Conservation (phyloP, 2,113 vertebrate genomes). For the Archocentrus centrarchus region DNA sequence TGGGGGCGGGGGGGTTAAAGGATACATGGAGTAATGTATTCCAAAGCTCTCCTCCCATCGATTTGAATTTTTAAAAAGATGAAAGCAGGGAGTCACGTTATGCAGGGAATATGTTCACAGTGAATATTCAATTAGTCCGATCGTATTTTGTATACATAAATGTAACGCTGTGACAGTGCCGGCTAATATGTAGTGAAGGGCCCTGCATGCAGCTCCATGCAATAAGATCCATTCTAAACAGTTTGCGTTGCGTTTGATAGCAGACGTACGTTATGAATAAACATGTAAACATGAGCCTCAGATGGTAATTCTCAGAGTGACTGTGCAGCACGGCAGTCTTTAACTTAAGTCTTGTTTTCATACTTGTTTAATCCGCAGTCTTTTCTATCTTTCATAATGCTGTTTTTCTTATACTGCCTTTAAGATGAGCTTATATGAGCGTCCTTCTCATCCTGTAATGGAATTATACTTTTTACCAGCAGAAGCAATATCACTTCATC, state of each 20-base stretch:
- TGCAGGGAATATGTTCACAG: slow-evolving; percentile 78
- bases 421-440: background rate
- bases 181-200: slow-evolving; percentile 69
- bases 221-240: slow-evolving; percentile 29
- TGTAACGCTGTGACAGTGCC: slow-evolving; percentile 17
- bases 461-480: background rate
- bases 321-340: background rate
- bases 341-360: background rate
- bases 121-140: slow-evolving; percentile 75
- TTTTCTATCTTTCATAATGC: background rate
- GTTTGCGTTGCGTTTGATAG: slow-evolving; percentile 42
- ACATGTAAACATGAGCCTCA: slow-evolving; percentile 51
- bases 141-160: slow-evolving; percentile 61
- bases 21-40: slow-evolving; percentile 76
- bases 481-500: background rate
- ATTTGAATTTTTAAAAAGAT: slow-evolving; percentile 78
- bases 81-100: slow-evolving; percentile 61
- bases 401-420: background rate
- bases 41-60: slow-evolving; percentile 66
- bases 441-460: background rate
- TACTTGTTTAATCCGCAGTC: background rate
- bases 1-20: slow-evolving; percentile 38
- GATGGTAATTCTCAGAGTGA: background rate
- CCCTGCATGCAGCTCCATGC: slow-evolving; percentile 18
- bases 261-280: slow-evolving; percentile 59